These are phyloP conservation scores for Aporophyla lueneburgensis DNA, from an alignment of 2,888 invertebrate species.

Conservation along the genomic window DNA sequence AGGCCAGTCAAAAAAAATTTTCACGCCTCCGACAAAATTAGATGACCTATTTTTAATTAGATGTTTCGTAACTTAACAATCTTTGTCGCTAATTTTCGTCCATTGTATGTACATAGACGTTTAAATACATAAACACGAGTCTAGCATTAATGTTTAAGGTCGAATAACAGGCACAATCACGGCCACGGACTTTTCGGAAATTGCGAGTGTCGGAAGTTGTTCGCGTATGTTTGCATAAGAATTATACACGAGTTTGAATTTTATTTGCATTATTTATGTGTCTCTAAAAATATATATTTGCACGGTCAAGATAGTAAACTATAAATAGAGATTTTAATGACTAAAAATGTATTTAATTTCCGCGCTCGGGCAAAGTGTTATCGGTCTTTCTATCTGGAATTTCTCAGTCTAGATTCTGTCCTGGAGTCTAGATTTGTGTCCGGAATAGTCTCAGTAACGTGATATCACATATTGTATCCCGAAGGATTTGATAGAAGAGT, in stretches of 20 bases:
- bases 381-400: too few relatives aligned
- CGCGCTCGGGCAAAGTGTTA: too few relatives aligned
- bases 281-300: conserved; percentile 3
- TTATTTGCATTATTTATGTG: neutral
- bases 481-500: too few relatives aligned
- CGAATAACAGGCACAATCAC: conserved; percentile 10
- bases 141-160: conserved; percentile 27
- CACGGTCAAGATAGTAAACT: neutral
- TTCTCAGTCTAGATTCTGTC: too few relatives aligned
- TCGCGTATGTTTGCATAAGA: conserved; percentile 9
- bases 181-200: conserved; percentile 25
- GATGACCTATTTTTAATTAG: too few relatives aligned
- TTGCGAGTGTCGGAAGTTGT: conserved; percentile 37
- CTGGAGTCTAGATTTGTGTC: too few relatives aligned
- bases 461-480: too few relatives aligned
- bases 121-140: neutral
- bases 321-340: neutral
- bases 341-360: neutral
- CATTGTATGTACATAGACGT: neutral
- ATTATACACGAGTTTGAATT: neutral
- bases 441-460: too few relatives aligned
- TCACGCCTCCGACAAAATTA: too few relatives aligned
- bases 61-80: neutral
- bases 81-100: neutral
- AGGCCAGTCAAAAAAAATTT: too few relatives aligned